phyloP scores from a whole-genome alignment of 2,113 vertebrate genomes.

The Geococcyx californianus region DNA sequence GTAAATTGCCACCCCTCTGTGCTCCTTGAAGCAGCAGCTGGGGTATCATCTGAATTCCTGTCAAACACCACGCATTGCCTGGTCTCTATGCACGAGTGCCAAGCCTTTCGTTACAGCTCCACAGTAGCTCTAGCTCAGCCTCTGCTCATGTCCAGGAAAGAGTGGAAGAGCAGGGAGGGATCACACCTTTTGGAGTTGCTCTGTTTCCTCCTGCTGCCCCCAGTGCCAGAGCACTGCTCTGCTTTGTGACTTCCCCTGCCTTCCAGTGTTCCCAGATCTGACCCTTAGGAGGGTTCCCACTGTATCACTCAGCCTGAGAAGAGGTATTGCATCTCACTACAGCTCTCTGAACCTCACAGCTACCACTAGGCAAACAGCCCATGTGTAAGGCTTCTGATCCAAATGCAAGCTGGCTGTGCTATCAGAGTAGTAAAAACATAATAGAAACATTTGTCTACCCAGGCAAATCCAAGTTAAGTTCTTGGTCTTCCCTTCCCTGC shows the following conservation, averaged over 20 bases:
- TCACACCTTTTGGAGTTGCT: neutral
- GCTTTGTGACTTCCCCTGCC: neutral
- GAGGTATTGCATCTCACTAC: accelerated
- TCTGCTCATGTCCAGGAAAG: neutral
- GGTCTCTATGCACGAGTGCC: accelerated
- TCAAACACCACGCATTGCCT: neutral
- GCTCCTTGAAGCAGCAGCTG: neutral
- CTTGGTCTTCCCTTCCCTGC: neutral
- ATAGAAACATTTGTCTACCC: neutral
- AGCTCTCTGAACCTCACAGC: neutral
- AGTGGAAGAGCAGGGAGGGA: neutral
- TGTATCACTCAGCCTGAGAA: neutral
- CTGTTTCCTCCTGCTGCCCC: neutral
- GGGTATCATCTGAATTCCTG: neutral
- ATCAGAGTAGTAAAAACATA: neutral
- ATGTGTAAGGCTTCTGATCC: accelerated
- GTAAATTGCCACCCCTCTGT: neutral
- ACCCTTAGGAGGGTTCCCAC: neutral
- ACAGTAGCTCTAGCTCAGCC: neutral
- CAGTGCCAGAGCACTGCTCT: neutral
- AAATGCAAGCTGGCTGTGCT: neutral
- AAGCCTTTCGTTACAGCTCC: neutral
- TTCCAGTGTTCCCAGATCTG: neutral
- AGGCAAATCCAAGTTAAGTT: neutral
- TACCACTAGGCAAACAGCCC: neutral